These are phyloP conservation scores for Nasonia vitripennis DNA, from an alignment of 1,140 invertebrate species.

Conservation along the genomic window DNA sequence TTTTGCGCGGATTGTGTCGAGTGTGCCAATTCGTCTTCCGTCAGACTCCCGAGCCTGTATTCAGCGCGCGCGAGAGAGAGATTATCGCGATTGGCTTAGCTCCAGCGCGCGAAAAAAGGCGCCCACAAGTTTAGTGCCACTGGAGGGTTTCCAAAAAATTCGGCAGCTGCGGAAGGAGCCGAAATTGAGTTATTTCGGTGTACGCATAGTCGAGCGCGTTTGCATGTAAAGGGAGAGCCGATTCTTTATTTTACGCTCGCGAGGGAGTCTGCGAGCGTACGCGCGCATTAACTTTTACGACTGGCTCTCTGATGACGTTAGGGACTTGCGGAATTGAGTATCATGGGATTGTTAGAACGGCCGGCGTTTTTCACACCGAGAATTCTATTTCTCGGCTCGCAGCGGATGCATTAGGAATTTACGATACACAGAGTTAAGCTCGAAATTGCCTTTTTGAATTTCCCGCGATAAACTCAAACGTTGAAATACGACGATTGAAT, in stretches of 20 bases:
- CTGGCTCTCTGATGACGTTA: background rate
- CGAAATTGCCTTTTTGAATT: too few species aligned
- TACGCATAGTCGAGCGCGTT: background rate
- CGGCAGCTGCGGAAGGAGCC: background rate
- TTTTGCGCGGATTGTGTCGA: slow-evolving; percentile 7
- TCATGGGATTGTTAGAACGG: background rate
- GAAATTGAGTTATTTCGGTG: slow-evolving; percentile 3
- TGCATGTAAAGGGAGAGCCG: too few species aligned
- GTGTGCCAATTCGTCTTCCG: slow-evolving; percentile 1
- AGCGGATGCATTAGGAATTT: too few species aligned
- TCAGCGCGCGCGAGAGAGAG: background rate
- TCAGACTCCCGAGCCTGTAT: background rate
- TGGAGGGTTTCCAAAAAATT: slow-evolving; percentile 17
- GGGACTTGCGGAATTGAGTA: background rate
- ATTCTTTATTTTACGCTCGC: background rate
- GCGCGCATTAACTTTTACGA: background rate
- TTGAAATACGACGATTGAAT: too few species aligned
- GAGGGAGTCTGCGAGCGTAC: background rate
- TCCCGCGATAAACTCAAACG: too few species aligned
- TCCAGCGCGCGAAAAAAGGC: slow-evolving; percentile 12
- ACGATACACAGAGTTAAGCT: too few species aligned
- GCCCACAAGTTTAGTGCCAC: background rate
- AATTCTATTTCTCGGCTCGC: too few species aligned
- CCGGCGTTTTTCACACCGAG: too few species aligned
- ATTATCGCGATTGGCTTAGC: slow-evolving; percentile 31